Base-by-base conservation (phyloP, 1,140 invertebrate genomes). In the Mylabris phalerata region DNA sequence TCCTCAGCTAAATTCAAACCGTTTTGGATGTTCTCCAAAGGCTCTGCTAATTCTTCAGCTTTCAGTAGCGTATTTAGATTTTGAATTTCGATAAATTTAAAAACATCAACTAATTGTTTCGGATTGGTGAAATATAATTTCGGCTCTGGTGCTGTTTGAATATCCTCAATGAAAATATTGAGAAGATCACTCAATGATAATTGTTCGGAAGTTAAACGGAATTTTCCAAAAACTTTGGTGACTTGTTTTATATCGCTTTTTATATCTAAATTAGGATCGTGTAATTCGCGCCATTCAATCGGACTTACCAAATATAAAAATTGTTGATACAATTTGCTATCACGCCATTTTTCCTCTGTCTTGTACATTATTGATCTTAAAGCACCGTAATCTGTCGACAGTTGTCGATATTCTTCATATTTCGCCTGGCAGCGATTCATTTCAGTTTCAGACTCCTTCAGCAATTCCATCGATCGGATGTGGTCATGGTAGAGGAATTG, bases 1-100 rank as follows among this genome's bases (percentile, higher is more conserved):
- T 61, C 50, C 58, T 76, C 70, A 0, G 75, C 70, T 3, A 60
- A 48, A 0, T 67, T 45, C 51, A 84, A 78, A 24, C 74, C 74
- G n/a, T 74, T 68, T 54, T 74, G 65, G 55, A 85, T 73, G 9
- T 79, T 73, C 24, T 77, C 74, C 62, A 81, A 76, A 6, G 79
- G 80, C 13, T 74, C 73, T 4, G 77, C 79, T n/a, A 86, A 65
- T 52, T 81, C 79, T 67, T 85, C 83, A 0, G 82, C 77, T 41
- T 83, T 79, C 41, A 82, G 71, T 63, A 86, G 74, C 24, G 80
- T 82, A 64, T 83, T 84, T 9, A 86, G 71, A 72, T 85, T 85
- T 68, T 85, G 83, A 54, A 80, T 74, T 64, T 84, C 83, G 48
- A 85, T 78, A 40, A 76, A 74, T 52, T 71, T 67, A 62, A 87